These are phyloP conservation scores for Cyaniris semiargus DNA, from an alignment of 2,888 invertebrate species.

Conservation along the genomic window DNA sequence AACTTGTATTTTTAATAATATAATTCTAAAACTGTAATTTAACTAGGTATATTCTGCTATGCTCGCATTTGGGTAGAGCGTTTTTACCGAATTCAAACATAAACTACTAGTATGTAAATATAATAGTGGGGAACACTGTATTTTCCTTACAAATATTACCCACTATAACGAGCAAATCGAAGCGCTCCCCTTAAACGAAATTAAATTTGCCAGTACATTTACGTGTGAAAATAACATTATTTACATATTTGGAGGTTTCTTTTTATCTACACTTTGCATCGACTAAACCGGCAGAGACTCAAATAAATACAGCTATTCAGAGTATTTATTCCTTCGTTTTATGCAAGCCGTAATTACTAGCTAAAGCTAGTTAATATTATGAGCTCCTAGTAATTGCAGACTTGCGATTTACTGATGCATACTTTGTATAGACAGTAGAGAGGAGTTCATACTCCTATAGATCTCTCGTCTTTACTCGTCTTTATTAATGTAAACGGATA, in stretches of 20 bases:
- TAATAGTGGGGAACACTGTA: not conserved
- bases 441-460: not conserved
- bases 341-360: not conserved
- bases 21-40: too few relatives aligned
- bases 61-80: constrained; percentile 1
- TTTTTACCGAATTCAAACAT: constrained; percentile 40
- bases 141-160: not conserved
- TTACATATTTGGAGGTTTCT: constrained; percentile 52
- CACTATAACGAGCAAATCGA: constrained; percentile 27
- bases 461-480: not conserved
- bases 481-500: too few relatives aligned
- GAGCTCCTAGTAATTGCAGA: constrained; percentile 1
- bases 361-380: constrained; percentile 9
- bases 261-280: constrained; percentile 19
- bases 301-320: not conserved
- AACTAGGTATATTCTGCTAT: not conserved
- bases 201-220: constrained; percentile 63
- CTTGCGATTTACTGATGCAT: not conserved
- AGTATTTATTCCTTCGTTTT: not conserved
- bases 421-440: not conserved
- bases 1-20: too few relatives aligned
- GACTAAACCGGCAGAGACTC: not conserved
- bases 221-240: constrained; percentile 55
- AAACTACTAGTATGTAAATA: not conserved
- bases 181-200: constrained; percentile 41